Conservation (phyloP, 2,797 vertebrate species). For the Ptychadena robeensis region DNA sequence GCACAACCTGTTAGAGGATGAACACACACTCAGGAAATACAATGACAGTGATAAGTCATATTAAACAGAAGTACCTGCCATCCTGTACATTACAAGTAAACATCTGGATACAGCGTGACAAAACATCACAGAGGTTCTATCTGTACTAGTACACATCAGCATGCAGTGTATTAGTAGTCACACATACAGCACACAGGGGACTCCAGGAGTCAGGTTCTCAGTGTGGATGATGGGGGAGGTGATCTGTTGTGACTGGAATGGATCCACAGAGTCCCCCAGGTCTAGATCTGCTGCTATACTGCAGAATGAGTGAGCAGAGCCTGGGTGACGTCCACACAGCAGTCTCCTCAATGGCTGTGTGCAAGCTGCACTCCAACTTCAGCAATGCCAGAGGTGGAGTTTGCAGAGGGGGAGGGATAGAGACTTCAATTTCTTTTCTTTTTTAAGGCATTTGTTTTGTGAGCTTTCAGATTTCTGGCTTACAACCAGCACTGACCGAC, state of each 20-base stretch:
- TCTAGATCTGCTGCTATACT: slow-evolving; percentile 4
- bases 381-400: slow-evolving; percentile 42
- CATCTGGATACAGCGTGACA: neutral
- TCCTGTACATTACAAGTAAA: neutral
- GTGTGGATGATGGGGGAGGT: too few species aligned
- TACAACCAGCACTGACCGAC: neutral
- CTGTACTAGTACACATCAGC: neutral
- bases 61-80: neutral
- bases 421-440: slow-evolving; percentile 25
- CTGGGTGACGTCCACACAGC: slow-evolving; percentile 38
- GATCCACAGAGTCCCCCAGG: slow-evolving; percentile 8
- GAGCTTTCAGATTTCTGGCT: neutral
- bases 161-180: neutral
- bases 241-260: neutral
- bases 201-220: neutral
- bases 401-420: slow-evolving; percentile 30
- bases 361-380: slow-evolving; percentile 27
- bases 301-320: slow-evolving; percentile 44
- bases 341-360: slow-evolving; percentile 32
- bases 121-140: neutral
- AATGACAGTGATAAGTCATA: neutral
- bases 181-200: slow-evolving; percentile 4
- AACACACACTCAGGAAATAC: neutral
- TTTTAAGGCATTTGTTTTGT: neutral
- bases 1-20: too few species aligned